These are phyloP conservation scores for Cyrtonyx montezumae DNA, from an alignment of 2,113 vertebrate species.

Conservation along the genomic window DNA sequence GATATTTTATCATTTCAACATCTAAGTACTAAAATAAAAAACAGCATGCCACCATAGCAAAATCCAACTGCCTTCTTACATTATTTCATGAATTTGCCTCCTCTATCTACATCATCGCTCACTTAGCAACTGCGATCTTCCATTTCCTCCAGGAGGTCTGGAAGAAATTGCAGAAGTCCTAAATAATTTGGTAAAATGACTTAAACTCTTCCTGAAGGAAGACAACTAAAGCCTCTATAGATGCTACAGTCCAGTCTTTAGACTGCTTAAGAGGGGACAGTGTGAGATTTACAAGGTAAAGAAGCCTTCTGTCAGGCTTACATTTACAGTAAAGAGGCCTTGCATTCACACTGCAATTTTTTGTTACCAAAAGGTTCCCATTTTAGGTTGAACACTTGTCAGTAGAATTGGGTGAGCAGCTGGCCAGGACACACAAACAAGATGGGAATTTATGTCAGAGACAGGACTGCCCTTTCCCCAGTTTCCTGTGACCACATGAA, in stretches of 20 bases:
- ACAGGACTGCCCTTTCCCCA: not conserved
- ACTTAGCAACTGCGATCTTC: not conserved
- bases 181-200: not conserved
- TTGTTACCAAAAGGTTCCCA: accelerated
- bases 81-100: not conserved
- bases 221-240: not conserved
- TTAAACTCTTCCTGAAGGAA: not conserved
- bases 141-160: not conserved
- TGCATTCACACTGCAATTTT: not conserved
- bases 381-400: not conserved
- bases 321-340: not conserved
- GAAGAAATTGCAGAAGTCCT: not conserved
- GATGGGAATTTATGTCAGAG: accelerated
- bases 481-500: not conserved
- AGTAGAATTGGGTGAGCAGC: not conserved
- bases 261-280: not conserved
- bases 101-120: not conserved
- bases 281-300: not conserved
- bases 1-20: not conserved
- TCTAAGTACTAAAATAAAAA: not conserved
- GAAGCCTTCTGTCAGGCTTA: not conserved
- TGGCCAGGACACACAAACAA: accelerated
- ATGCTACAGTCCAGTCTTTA: not conserved
- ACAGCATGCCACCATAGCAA: not conserved
- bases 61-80: not conserved